These are phyloP conservation scores for Belgica antarctica DNA, from an alignment of 2,888 invertebrate species.

Conservation along the genomic window DNA sequence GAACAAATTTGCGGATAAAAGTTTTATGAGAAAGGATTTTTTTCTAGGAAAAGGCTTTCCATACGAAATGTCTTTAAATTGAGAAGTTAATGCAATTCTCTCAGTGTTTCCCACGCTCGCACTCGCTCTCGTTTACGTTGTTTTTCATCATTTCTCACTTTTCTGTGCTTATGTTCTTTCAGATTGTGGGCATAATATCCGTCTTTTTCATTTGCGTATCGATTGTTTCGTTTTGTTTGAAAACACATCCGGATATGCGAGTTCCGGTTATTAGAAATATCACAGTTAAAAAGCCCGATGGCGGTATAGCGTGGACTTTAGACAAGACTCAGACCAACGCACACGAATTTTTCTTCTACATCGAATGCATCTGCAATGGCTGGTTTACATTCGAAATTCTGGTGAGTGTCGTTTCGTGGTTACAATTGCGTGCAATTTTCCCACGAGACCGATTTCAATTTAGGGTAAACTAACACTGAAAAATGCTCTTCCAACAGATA, in stretches of 20 bases:
- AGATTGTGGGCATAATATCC: constrained; percentile 97
- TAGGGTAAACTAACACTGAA: constrained; percentile 7
- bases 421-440: not conserved
- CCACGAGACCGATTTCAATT: not conserved
- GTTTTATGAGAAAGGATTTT: too few relatives aligned
- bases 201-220: constrained; percentile 99
- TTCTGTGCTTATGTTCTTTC: constrained; percentile 55
- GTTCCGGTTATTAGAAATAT: constrained; percentile 83
- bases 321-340: constrained; percentile 93
- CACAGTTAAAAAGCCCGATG: constrained; percentile 72
- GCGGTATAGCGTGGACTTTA: constrained; percentile 75
- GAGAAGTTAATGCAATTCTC: not conserved
- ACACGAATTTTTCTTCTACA: constrained; percentile 96
- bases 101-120: not conserved
- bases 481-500: too few relatives aligned
- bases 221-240: constrained; percentile 98
- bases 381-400: constrained; percentile 99
- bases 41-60: too few relatives aligned
- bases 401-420: constrained; percentile 48
- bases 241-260: constrained; percentile 98
- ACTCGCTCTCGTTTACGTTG: too few relatives aligned
- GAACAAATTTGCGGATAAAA: too few relatives aligned
- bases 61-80: not conserved
- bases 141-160: constrained; percentile 7
- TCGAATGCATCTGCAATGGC: constrained; percentile 97